Evolutionary conservation across 1,140 invertebrate genomes (phyloP), one percentile per base, ranked within the genome.

Genomic region (Drosophila paulistorum): DNA sequence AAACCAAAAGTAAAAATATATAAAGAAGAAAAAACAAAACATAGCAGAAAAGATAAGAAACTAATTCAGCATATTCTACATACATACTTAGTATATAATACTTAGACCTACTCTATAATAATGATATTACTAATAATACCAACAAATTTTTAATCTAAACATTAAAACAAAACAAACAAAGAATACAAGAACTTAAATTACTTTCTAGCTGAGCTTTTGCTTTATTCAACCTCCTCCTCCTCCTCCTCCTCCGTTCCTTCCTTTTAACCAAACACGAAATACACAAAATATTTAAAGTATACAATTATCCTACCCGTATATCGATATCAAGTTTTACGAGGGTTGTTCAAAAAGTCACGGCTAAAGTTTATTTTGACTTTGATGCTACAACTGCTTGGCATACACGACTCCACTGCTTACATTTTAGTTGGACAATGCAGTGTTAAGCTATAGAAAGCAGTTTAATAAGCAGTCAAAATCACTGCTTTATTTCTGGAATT

Each of bases 41-140:
- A 17, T 9, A 51, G 17, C 17, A 23, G 17, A 51, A 20, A 51
- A 51, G 9, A 23, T 51, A 51, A 51, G 45, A 51, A 51, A 51
- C 45, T 51, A 51, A 51, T 51, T 51, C 45, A 51, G 45, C 45
- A 51, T 51, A 51, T 51, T 51, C 45, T 51, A 51, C 45, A 51
- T 51, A 51, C 45, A 51, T 51, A 51, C 17, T 51, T 51, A 51
- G 45, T 51, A 23, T 51, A 51, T 51, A 51, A 51, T 23, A 51
- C 45, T 51, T 51, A 51, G 45, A 51, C 17, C 45, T 51, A 51
- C 45, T 51, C 45, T 23, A 51, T 51, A 51, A 51, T 51, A 51
- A 51, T 51, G 10, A 51, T 20, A 51, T 23, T 20, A 51, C 20
- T 51, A 51, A 51, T 23, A 51, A 51, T 51, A 51, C 17, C 45